These are phyloP conservation scores for Albula goreensis DNA, from an alignment of 2,113 vertebrate genomes.

Conservation along the genomic window DNA sequence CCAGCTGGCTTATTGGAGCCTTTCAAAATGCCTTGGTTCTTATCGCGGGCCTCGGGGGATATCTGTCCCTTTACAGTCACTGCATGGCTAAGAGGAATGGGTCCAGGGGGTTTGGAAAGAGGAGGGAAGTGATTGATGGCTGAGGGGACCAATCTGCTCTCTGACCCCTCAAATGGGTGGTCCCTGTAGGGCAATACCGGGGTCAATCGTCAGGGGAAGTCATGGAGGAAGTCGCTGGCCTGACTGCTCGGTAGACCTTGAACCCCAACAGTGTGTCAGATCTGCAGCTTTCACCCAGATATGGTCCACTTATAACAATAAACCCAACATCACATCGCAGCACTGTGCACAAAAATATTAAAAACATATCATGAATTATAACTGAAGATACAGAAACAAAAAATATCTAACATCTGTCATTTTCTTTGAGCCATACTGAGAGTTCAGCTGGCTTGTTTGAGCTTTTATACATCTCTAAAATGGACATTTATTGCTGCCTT, in stretches of 20 bases:
- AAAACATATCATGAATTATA: neutral
- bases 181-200: conserved; percentile 42
- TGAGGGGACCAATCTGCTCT: conserved; percentile 38
- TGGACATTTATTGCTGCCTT: neutral
- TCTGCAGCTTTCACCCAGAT: conserved; percentile 29
- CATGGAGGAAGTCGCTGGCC: conserved; percentile 29
- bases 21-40: conserved; percentile 15
- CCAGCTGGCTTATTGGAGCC: conserved; percentile 19
- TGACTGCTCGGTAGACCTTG: conserved; percentile 36
- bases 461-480: neutral
- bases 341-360: too few species aligned
- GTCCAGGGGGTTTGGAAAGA: conserved; percentile 24
- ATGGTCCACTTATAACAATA: conserved; percentile 13
- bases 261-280: conserved; percentile 26
- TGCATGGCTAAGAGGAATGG: conserved; percentile 2
- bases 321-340: neutral
- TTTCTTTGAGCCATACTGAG: neutral
- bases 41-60: conserved; percentile 35
- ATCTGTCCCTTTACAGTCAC: conserved; percentile 33
- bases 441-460: neutral
- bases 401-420: neutral
- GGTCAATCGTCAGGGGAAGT: conserved; percentile 39
- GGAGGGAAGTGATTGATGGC: conserved; percentile 45
- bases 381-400: neutral
- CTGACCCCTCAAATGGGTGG: conserved; percentile 45